These are phyloP conservation scores for Camelus bactrianus DNA, from an alignment of 2,113 vertebrate species.

Conservation along the genomic window DNA sequence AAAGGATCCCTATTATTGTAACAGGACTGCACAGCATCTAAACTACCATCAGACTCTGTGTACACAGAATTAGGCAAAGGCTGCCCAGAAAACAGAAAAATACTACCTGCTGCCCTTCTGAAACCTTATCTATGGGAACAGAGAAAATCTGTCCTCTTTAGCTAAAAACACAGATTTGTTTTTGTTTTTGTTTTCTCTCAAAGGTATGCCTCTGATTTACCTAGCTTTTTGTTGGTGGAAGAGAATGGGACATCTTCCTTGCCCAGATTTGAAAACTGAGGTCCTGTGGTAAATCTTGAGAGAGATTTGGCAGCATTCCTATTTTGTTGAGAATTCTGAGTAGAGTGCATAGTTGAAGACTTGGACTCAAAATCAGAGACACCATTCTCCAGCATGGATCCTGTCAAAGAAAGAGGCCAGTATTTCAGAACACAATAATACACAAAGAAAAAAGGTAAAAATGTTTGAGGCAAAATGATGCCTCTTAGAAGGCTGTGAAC, in stretches of 20 bases:
- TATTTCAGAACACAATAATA: constrained; percentile 45
- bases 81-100: neutral
- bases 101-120: neutral
- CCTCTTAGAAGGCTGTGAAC: constrained; percentile 29
- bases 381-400: constrained; percentile 87
- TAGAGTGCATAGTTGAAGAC: constrained; percentile 80
- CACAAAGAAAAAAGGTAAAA: constrained; percentile 22
- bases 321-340: constrained; percentile 79
- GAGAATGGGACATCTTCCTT: constrained; percentile 85
- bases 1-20: neutral
- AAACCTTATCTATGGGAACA: neutral
- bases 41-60: constrained; percentile 45
- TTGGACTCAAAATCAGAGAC: constrained; percentile 86
- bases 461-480: constrained; percentile 1
- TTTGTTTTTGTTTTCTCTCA: neutral
- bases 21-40: neutral
- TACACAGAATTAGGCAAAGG: neutral
- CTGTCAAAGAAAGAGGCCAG: constrained; percentile 80
- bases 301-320: constrained; percentile 87
- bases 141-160: neutral
- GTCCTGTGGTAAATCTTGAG: constrained; percentile 81
- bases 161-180: neutral
- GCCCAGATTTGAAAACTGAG: constrained; percentile 81
- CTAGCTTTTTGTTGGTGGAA: constrained; percentile 91
- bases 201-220: constrained; percentile 83